Conservation (phyloP, 2,113 vertebrate species). For the Choloepus hoffmanni region DNA sequence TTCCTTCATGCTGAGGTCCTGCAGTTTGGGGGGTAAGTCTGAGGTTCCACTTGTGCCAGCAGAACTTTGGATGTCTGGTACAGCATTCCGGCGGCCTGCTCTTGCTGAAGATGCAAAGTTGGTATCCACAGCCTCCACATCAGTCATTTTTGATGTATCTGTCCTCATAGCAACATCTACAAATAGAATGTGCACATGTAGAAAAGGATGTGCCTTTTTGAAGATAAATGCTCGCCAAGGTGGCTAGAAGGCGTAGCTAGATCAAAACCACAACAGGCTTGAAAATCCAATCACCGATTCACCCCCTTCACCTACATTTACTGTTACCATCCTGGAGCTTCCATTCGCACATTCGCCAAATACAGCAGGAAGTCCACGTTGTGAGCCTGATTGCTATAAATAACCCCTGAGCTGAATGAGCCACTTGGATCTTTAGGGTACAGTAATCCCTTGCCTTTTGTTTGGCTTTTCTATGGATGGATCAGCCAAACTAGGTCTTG, state of each 20-base stretch:
- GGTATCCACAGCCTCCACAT: constrained; percentile 91
- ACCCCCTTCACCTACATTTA: background rate
- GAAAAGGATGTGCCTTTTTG: background rate
- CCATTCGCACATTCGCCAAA: background rate
- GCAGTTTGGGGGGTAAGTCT: constrained; percentile 89
- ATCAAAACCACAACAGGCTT: background rate
- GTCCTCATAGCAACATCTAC: constrained; percentile 92
- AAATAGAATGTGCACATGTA: constrained; percentile 62
- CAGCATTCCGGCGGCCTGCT: constrained; percentile 92
- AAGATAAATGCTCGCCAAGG: background rate
- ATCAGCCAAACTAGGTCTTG: constrained; percentile 23
- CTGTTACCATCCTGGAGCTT: background rate
- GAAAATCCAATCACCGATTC: background rate
- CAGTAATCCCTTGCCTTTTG: constrained; percentile 45
- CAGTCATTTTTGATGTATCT: constrained; percentile 90
- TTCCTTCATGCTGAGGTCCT: constrained; percentile 88
- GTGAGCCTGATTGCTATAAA: constrained; percentile 45
- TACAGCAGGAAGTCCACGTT: constrained; percentile 11
- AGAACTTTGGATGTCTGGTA: constrained; percentile 91
- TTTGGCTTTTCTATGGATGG: constrained; percentile 62
- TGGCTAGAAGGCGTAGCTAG: background rate
- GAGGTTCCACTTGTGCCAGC: constrained; percentile 80
- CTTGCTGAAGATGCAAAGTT: constrained; percentile 92
- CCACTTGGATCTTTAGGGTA: background rate
- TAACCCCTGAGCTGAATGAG: constrained; percentile 37